A percentile compares a stretch with the other conserved stretches of the same genome.
Conservation (phyloP, 2,888 invertebrate species). For the Euproctis similis region DNA sequence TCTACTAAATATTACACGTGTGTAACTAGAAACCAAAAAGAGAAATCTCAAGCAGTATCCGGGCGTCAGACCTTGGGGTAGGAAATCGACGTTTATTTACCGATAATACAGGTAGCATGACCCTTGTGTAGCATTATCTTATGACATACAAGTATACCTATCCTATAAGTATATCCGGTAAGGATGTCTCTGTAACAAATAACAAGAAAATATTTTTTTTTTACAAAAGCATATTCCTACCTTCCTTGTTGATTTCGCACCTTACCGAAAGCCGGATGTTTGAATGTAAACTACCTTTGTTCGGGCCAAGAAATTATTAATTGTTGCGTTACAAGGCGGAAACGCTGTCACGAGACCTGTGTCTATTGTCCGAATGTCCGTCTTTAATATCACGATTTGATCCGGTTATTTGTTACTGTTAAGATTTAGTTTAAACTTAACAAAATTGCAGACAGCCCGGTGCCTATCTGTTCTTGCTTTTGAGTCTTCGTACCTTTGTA, state of each 20-base stretch:
- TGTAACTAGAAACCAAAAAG: slow-evolving; percentile 54
- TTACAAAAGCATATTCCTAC: slow-evolving; percentile 13
- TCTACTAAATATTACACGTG: too few relatives aligned
- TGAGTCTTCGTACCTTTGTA: slow-evolving; percentile 47
- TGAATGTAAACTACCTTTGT: slow-evolving; percentile 55
- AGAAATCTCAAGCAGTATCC: slow-evolving; percentile 58
- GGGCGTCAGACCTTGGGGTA: slow-evolving; percentile 53
- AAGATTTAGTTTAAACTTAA: slow-evolving; percentile 34
- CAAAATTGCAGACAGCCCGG: slow-evolving; percentile 51
- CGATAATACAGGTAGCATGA: slow-evolving; percentile 44
- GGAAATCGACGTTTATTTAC: slow-evolving; percentile 44
- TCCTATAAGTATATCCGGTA: slow-evolving; percentile 12
- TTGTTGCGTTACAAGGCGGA: slow-evolving; percentile 53
- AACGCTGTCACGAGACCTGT: slow-evolving; percentile 43
- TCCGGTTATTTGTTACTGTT: slow-evolving; percentile 38
- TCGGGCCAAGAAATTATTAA: slow-evolving; percentile 40
- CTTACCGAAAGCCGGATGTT: slow-evolving; percentile 64
- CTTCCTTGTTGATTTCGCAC: slow-evolving; percentile 24
- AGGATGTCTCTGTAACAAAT: slow-evolving; percentile 11
- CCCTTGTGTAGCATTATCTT: slow-evolving; percentile 18
- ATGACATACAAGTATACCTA: slow-evolving; percentile 1
- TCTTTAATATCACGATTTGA: slow-evolving; percentile 43
- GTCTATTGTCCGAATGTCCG: slow-evolving; percentile 34
- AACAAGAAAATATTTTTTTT: slow-evolving; percentile 8
- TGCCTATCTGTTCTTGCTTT: slow-evolving; percentile 41